Conservation (phyloP, 1,140 invertebrate species). For the Popillia japonica region DNA sequence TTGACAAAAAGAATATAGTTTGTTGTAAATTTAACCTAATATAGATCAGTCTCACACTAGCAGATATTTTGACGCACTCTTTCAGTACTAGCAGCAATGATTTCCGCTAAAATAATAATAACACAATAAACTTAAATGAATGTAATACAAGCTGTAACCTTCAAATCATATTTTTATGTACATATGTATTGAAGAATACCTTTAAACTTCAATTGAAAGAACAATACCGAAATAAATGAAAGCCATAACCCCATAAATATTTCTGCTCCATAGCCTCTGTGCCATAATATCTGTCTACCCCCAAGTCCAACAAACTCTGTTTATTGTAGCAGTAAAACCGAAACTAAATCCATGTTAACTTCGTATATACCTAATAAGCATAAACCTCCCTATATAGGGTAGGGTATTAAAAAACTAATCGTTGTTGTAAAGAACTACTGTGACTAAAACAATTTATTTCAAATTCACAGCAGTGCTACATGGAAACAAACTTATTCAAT, state of each 20-base stretch:
- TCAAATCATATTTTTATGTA: background rate
- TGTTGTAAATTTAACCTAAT: too few species aligned
- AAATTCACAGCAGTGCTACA: too few species aligned
- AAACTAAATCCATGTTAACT: slow-evolving; percentile 3
- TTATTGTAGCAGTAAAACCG: background rate
- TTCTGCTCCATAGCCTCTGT: background rate
- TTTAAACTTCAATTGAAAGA: background rate
- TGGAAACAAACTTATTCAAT: too few species aligned
- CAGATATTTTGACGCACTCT: too few species aligned
- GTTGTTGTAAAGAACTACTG: background rate
- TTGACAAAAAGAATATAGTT: too few species aligned
- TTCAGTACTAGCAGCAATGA: too few species aligned
- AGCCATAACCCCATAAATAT: background rate
- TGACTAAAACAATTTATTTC: too few species aligned
- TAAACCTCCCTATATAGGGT: background rate
- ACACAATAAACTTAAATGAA: too few species aligned
- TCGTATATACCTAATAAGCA: background rate
- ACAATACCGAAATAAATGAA: background rate
- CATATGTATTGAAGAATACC: background rate
- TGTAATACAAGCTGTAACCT: too few species aligned
- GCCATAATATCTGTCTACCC: background rate
- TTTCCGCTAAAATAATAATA: too few species aligned
- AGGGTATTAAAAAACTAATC: background rate
- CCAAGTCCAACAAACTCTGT: background rate
- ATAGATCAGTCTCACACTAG: too few species aligned